Evolutionary conservation across 37 sponge, comb jelly and placozoan species (phyloP), one percentile per base, ranked within the genome.

Genomic region (Mnemiopsis leidyi): DNA sequence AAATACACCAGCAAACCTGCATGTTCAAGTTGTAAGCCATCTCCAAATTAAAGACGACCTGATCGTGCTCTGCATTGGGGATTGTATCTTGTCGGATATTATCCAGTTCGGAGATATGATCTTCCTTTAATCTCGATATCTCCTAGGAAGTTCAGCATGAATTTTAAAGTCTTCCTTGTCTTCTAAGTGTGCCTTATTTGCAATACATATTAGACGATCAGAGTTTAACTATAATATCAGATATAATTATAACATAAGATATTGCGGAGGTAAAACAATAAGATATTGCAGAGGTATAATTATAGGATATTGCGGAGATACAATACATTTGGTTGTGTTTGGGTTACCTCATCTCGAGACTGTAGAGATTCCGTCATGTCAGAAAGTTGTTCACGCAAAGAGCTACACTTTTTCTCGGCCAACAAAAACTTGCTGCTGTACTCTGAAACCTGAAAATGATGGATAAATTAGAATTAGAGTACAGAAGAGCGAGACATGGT

Each of bases 11-110:
- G 61, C 35, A 3, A 36, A 85, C 90, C 90, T 85, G 90, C 24
- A 85, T 28, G 61, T 85, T 85, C 90, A 85, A 39, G 40, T 85
- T 40, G 90, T 85, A 85, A 0, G 90, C 90, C 40, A 40, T 85
- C 2, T 85, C 90, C 24, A 85, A 21, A 29, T 85, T 85, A 61
- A 85, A 85, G 9, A 85, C 90, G 0, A 26, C 48, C 48, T 85
- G 29, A 29, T 85, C 90, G 23, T 85, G 90, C 32, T 33, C 35
- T 23, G 24, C 5, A 28, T 25, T 38, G 40, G 90, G n/a, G 29
- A 85, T 85, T 39, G 40, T 38, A 85, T 85, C 90, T 33, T 61
- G 23, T 28, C 35, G 33, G 29, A 85, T 23, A 35, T 32, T 28
- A 38, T 28, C 5, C 18, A 85, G 23, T 61, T 38, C 90, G 0